Evolutionary conservation across 2,113 vertebrate species (phyloP).

Genomic region (Lycaon pictus): DNA sequence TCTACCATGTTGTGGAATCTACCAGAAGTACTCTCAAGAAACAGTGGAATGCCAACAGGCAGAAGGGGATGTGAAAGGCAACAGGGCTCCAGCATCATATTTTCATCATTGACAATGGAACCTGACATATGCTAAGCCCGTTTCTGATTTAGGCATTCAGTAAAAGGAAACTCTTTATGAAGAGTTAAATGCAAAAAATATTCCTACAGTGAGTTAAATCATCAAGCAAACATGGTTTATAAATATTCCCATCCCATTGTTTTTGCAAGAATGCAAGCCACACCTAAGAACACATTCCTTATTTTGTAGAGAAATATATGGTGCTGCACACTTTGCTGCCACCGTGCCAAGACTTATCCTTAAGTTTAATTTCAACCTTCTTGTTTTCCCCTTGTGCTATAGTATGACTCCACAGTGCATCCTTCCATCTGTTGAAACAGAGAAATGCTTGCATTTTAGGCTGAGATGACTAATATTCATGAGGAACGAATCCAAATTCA

Average conservation of each 20-base stretch:
- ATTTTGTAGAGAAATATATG: constrained; percentile 59
- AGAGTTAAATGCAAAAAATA: constrained; percentile 5
- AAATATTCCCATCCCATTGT: constrained; percentile 54
- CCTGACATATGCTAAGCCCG: background rate
- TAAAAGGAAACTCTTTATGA: background rate
- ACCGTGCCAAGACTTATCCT: constrained; percentile 35
- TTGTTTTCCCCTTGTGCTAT: background rate
- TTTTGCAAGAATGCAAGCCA: constrained; percentile 61
- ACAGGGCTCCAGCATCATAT: background rate
- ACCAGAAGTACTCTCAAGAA: background rate
- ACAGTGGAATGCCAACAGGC: background rate
- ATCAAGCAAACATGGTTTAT: constrained; percentile 33
- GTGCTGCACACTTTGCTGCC: background rate
- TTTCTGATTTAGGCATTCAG: background rate
- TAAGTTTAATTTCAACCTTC: constrained; percentile 57
- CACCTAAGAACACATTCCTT: constrained; percentile 64
- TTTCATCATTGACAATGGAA: background rate
- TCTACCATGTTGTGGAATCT: background rate
- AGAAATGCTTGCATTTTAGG: constrained; percentile 55
- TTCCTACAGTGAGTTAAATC: constrained; percentile 37
- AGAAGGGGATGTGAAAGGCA: background rate
- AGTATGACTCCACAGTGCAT: constrained; percentile 20
- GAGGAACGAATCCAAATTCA: constrained; percentile 78
- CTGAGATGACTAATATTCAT: constrained; percentile 81
- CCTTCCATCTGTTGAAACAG: constrained; percentile 57